Evolutionary conservation across 1,140 invertebrate species (phyloP).

Genomic region (Orius insidiosus): DNA sequence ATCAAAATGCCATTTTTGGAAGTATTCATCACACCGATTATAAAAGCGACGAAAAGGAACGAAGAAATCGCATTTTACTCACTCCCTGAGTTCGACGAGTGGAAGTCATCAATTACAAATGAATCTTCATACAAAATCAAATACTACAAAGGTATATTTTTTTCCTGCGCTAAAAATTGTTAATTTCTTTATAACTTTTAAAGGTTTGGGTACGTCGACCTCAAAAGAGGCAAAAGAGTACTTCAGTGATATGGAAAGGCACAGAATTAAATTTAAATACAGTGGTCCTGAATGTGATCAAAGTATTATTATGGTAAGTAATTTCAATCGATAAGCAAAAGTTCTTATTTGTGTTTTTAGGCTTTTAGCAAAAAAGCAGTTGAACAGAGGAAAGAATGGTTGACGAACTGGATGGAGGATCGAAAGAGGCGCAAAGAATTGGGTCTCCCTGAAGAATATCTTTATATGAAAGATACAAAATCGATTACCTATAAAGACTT

Average conservation of each 20-base stretch:
- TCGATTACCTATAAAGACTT: conserved; percentile 82
- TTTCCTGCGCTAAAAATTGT: conserved; percentile 19
- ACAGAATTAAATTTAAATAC: conserved; percentile 84
- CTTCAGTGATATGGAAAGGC: conserved; percentile 86
- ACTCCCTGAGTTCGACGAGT: conserved; percentile 95
- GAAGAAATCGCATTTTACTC: conserved; percentile 84
- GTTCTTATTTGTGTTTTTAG: conserved; percentile 13
- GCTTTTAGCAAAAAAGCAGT: conserved; percentile 94
- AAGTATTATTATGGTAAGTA: conserved; percentile 61
- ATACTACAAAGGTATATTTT: conserved; percentile 86
- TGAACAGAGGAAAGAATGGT: conserved; percentile 93
- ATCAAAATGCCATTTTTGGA: conserved; percentile 82
- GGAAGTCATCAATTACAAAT: conserved; percentile 84
- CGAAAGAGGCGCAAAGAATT: conserved; percentile 73
- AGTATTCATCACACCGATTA: conserved; percentile 99
- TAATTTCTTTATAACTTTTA: conserved; percentile 11
- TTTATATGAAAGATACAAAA: conserved; percentile 85
- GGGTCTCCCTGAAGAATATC: conserved; percentile 74
- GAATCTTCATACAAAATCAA: conserved; percentile 90
- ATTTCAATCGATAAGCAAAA: no score
- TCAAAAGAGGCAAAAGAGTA: conserved; percentile 98
- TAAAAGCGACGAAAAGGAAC: conserved; percentile 84
- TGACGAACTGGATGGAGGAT: conserved; percentile 37
- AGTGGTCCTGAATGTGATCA: conserved; percentile 74
- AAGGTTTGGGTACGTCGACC: conserved; percentile 86